Base-by-base conservation (phyloP, 2,888 invertebrate genomes). In the Melipona bicolor region DNA sequence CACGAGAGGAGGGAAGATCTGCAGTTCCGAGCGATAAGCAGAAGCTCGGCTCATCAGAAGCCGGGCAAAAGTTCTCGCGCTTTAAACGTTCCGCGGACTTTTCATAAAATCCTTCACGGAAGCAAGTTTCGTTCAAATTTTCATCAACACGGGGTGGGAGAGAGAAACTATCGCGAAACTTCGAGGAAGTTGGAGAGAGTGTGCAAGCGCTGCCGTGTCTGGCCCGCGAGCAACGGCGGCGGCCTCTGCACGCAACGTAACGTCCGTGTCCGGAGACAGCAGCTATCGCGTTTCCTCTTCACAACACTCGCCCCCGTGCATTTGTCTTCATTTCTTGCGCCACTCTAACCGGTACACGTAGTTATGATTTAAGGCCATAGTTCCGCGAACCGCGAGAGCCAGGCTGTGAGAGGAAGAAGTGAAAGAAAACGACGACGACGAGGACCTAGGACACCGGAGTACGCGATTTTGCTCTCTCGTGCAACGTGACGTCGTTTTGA, bases 321-420 rank as follows among this genome's bases (percentile, higher is more conserved):
- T 93, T 93, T 92, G 92, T 93, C 93, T 93, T 93, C 92, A 92
- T 92, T 93, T 92, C 93, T 93, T 91, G 91, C 90, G 85, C 85
- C 83, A 88, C 88, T 92, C 88, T 88, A 88, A 88, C 91, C 88
- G 89, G 87, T 88, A 90, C 90, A 90, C 90, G 89, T 89, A 91
- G 91, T 91, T 92, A 91, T 92, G 93, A 93, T 93, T 93, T 93
- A 93, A 87, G 90, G 89, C 90, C 89, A 74, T 71, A 88, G 90
- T 83, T 85, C 79, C 77, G 68, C 52, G 32, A 73, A 19, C 27
- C 64, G 64, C 56, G 24, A 56, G n/a, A 56, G n/a, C 36, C 59
- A 19, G 72, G 73, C 15, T 36, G 36, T 2, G 49, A 52, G 86
- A 77, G 79, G 85, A 75, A 78, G 82, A 77, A 52, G 72, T 5